A percentile compares a stretch with the other conserved stretches of the same genome.
Evolutionary conservation across 2,797 vertebrate genomes (phyloP).

Genomic region (Podarcis siculus): DNA sequence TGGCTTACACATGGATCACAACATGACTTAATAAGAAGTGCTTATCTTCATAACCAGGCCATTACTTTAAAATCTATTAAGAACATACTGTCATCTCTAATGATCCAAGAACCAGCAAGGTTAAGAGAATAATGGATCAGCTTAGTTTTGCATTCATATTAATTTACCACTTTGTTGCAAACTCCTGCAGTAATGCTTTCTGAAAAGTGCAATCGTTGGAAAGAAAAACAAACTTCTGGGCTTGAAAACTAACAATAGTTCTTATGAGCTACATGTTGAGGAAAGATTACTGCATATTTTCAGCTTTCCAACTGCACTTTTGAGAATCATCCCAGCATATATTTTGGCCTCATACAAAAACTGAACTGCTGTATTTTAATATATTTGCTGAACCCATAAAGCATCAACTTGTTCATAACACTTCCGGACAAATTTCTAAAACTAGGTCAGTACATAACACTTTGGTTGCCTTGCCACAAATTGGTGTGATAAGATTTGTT

Average conservation of each 20-base stretch:
- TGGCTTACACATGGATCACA: slow-evolving; percentile 6
- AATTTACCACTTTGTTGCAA: not conserved
- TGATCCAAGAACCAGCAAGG: not conserved
- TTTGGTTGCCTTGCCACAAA: not conserved
- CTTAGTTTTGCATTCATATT: not conserved
- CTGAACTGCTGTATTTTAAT: not conserved
- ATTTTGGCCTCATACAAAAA: not conserved
- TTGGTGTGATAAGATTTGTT: not conserved
- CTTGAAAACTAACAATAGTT: not conserved
- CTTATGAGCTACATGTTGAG: not conserved
- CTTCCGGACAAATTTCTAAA: not conserved
- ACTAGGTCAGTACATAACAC: not conserved
- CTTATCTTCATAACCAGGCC: slow-evolving; percentile 8
- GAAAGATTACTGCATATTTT: not conserved
- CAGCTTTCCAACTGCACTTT: not conserved
- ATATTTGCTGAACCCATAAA: not conserved
- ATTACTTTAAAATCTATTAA: slow-evolving; percentile 29
- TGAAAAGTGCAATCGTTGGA: not conserved
- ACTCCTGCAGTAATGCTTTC: not conserved
- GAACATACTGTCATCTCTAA: not conserved
- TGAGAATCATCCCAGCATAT: not conserved
- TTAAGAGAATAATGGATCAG: not conserved
- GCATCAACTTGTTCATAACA: not conserved
- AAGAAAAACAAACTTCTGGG: not conserved
- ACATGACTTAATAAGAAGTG: slow-evolving; percentile 10